A percentile compares a stretch with the other conserved stretches of the same genome.
Evolutionary conservation across 2,888 invertebrate species (phyloP).

Genomic region (Scaptomyza flava): DNA sequence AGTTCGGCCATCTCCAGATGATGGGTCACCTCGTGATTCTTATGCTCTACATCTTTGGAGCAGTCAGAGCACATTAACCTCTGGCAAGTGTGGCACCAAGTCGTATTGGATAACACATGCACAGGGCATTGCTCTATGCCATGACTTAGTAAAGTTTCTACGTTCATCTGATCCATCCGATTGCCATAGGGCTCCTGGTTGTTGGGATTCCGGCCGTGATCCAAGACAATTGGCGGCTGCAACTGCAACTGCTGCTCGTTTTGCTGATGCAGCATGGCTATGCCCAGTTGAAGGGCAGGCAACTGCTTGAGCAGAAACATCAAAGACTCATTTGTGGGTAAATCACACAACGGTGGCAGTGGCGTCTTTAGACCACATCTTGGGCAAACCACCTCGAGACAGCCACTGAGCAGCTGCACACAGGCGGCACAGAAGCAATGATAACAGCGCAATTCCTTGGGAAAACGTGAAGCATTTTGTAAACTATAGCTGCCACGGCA

Average conservation of each 20-base stretch:
- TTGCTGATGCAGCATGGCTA: background rate
- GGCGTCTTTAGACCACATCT: background rate
- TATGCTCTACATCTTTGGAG: background rate
- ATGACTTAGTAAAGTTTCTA: conserved; percentile 22
- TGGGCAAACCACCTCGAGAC: background rate
- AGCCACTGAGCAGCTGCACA: background rate
- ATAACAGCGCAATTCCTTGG: conserved; percentile 8
- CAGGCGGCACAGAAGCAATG: conserved; percentile 7
- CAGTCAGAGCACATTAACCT: conserved; percentile 76
- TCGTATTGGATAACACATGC: conserved; percentile 88
- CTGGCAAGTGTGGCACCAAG: conserved; percentile 90
- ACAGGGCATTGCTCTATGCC: conserved; percentile 87
- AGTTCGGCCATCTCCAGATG: background rate
- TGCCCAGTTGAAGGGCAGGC: conserved; percentile 6
- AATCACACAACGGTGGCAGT: background rate
- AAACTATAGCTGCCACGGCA: background rate
- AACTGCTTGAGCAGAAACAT: conserved; percentile 3
- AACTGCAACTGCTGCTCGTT: background rate
- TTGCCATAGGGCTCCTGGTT: background rate
- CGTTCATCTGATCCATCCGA: conserved; percentile 15
- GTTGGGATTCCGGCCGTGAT: background rate
- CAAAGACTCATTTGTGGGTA: background rate
- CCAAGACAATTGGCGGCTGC: background rate
- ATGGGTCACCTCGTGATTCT: background rate
- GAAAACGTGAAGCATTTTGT: background rate